Evolutionary conservation across 2,888 invertebrate species (phyloP).

Genomic region (Ochlodes sylvanus): DNA sequence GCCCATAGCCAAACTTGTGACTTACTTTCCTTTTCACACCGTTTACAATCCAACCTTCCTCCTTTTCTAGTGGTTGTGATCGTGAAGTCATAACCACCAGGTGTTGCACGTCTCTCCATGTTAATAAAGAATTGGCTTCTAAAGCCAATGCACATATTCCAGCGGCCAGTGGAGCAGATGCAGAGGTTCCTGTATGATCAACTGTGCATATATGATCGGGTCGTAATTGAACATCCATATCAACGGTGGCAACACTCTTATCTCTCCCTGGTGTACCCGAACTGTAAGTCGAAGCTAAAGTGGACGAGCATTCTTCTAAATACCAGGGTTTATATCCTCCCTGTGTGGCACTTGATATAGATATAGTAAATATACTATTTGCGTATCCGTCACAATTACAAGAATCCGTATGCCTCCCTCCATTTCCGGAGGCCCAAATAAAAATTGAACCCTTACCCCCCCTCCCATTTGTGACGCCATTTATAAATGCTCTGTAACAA

Average conservation of each 20-base stretch:
- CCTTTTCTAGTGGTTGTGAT: conserved; percentile 94
- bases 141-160: conserved; percentile 97
- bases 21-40: conserved; percentile 97
- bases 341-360: conserved; percentile 98
- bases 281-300: conserved; percentile 98
- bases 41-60: conserved; percentile 96
- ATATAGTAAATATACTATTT: conserved; percentile 98
- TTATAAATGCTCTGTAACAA: conserved; percentile 92
- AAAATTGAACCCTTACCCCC: conserved; percentile 97
- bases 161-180: conserved; percentile 97
- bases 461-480: conserved; percentile 96
- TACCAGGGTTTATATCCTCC: conserved; percentile 99
- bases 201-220: conserved; percentile 95
- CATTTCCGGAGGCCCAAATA: conserved; percentile 99
- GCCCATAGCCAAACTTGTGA: conserved; percentile 99
- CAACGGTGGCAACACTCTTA: conserved; percentile 95
- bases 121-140: conserved; percentile 96
- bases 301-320: conserved; percentile 99
- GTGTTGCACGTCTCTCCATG: conserved; percentile 99
- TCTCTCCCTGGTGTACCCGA: conserved; percentile 97
- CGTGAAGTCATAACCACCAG: conserved; percentile 96
- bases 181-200: conserved; percentile 96
- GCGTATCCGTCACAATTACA: conserved; percentile 99
- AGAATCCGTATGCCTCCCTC: conserved; percentile 96
- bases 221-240: conserved; percentile 94